These are phyloP conservation scores for Chymomyza procnemis DNA, from an alignment of 2,888 invertebrate genomes.

Conservation along the genomic window DNA sequence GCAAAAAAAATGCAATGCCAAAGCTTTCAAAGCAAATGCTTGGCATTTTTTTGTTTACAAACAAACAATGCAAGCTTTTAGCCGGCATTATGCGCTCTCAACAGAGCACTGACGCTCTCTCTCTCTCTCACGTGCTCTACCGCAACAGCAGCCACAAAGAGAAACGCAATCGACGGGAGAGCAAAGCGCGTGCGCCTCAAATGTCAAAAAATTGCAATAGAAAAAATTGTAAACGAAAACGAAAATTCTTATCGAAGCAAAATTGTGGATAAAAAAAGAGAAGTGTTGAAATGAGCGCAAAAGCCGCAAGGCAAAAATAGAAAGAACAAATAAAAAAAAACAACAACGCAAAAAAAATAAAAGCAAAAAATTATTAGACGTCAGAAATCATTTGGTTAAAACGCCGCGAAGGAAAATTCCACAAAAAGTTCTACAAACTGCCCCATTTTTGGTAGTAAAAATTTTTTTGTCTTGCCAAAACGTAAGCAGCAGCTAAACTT, in stretches of 20 bases:
- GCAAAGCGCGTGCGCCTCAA: conserved; percentile 62
- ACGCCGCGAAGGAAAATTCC: background rate
- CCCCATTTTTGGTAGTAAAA: background rate
- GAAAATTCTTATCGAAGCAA: conserved; percentile 35
- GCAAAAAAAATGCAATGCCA: background rate
- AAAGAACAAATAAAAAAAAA: conserved; percentile 15
- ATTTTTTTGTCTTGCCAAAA: no score
- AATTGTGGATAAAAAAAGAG: conserved; percentile 38
- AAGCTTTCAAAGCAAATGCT: no score
- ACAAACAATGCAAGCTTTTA: background rate
- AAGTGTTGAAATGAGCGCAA: conserved; percentile 12
- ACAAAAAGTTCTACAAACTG: background rate
- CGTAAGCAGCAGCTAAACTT: no score
- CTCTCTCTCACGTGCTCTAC: background rate
- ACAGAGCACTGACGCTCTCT: conserved; percentile 3
- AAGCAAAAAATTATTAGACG: background rate
- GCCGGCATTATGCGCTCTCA: conserved; percentile 11
- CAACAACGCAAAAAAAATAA: conserved; percentile 5
- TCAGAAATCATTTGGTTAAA: background rate
- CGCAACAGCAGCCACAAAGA: no score
- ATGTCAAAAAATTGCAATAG: conserved; percentile 63
- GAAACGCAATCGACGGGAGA: background rate
- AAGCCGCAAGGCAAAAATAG: conserved; percentile 16
- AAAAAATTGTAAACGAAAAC: conserved; percentile 58
- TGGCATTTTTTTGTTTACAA: no score